phyloP scores from a whole-genome alignment of 2,888 invertebrate genomes.

The Siphlonurus alternatus region DNA sequence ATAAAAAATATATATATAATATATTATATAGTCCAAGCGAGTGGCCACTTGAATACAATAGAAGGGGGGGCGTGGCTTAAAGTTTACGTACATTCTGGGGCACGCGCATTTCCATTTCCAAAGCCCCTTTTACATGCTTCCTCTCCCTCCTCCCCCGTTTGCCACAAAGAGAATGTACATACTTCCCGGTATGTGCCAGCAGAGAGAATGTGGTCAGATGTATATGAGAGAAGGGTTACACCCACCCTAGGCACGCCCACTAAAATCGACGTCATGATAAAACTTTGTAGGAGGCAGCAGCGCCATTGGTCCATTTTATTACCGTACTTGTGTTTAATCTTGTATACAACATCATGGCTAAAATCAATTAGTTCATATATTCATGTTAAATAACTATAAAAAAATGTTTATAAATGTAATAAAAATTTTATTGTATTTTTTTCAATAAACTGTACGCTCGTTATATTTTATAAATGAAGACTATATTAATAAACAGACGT shows the following conservation, averaged over 20 bases:
- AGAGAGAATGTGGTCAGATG: constrained; percentile 3
- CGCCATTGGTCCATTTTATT: constrained; percentile 1
- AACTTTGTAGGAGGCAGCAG: too few relatives aligned
- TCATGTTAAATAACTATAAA: too few relatives aligned
- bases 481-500: too few relatives aligned
- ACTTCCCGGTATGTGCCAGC: background rate
- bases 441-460: too few relatives aligned
- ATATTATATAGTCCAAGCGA: background rate
- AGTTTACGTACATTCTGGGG: background rate
- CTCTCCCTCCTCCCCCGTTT: background rate
- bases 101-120: background rate
- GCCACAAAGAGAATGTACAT: background rate
- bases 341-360: too few relatives aligned
- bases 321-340: background rate
- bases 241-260: constrained; percentile 2
- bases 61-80: background rate
- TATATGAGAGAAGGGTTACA: background rate
- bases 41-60: background rate
- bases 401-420: too few relatives aligned
- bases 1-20: background rate
- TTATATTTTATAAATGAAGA: too few relatives aligned
- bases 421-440: too few relatives aligned
- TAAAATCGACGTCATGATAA: background rate
- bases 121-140: too few relatives aligned
- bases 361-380: too few relatives aligned